These are phyloP conservation scores for Myrmecobius fasciatus DNA, from an alignment of 2,113 vertebrate genomes.

Conservation along the genomic window DNA sequence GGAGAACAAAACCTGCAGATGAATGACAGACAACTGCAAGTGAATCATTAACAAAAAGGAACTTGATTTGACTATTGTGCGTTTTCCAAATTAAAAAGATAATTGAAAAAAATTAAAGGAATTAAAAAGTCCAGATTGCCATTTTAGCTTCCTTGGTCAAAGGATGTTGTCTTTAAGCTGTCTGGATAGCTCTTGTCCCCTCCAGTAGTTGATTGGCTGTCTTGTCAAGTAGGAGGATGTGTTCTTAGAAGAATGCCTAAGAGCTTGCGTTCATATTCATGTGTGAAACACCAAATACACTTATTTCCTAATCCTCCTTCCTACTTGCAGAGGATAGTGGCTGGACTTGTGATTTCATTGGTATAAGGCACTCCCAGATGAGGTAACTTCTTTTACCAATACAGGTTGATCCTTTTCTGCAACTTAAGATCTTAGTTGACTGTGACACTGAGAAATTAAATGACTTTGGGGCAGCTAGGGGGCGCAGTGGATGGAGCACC, in stretches of 20 bases:
- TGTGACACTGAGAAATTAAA: not conserved
- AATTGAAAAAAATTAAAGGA: not conserved
- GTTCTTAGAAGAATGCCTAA: not conserved
- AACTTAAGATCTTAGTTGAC: not conserved
- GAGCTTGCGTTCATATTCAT: not conserved
- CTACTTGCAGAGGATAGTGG: not conserved
- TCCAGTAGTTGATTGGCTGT: not conserved
- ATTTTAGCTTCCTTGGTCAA: conserved; percentile 17
- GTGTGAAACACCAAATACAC: conserved; percentile 20
- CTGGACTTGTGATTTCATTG: not conserved
- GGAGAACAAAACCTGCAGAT: not conserved
- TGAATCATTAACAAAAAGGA: not conserved
- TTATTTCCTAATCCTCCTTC: not conserved
- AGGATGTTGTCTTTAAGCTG: not conserved
- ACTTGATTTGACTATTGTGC: not conserved
- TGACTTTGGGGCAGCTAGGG: too few relatives aligned
- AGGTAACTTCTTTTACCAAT: not conserved
- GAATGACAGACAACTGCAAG: not conserved
- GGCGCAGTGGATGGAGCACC: too few relatives aligned
- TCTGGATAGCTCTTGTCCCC: not conserved
- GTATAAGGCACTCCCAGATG: not conserved
- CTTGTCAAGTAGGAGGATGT: not conserved
- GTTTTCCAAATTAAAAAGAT: conserved; percentile 43
- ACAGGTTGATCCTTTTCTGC: not conserved
- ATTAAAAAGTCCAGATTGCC: not conserved